Evolutionary conservation across 2,888 invertebrate genomes (phyloP).

Genomic region (Aspidapion aeneum): DNA sequence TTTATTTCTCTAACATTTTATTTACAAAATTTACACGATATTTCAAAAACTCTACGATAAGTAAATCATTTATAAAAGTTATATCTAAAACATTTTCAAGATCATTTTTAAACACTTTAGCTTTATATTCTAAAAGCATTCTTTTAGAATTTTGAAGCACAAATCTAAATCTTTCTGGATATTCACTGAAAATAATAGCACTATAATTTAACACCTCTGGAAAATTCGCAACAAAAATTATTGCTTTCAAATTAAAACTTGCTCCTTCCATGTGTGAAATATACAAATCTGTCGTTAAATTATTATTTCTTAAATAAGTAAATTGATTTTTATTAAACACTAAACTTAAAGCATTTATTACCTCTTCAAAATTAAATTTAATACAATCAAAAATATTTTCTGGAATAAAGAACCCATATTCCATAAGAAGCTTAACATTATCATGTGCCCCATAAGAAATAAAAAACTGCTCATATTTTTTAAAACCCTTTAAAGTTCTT

Average conservation of each 20-base stretch:
- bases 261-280: constrained; percentile 56
- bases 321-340: constrained; percentile 45
- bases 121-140: background rate
- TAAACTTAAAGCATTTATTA: constrained; percentile 23
- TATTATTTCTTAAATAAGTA: constrained; percentile 60
- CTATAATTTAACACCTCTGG: constrained; percentile 23
- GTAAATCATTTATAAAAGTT: background rate
- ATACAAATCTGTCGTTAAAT: constrained; percentile 54
- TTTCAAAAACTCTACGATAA: background rate
- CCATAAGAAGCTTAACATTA: constrained; percentile 74
- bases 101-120: background rate
- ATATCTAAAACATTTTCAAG: background rate
- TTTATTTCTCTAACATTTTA: no score
- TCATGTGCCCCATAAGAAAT: constrained; percentile 86
- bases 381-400: constrained; percentile 33
- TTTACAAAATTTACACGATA: background rate
- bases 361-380: constrained; percentile 27
- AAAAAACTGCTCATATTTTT: constrained; percentile 71
- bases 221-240: constrained; percentile 35
- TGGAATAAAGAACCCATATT: constrained; percentile 76
- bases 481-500: constrained; percentile 51
- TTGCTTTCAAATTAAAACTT: constrained; percentile 60
- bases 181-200: constrained; percentile 22
- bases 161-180: background rate
- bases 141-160: background rate